phyloP scores from a whole-genome alignment of 2,113 vertebrate species.

The Larimichthys crocea region DNA sequence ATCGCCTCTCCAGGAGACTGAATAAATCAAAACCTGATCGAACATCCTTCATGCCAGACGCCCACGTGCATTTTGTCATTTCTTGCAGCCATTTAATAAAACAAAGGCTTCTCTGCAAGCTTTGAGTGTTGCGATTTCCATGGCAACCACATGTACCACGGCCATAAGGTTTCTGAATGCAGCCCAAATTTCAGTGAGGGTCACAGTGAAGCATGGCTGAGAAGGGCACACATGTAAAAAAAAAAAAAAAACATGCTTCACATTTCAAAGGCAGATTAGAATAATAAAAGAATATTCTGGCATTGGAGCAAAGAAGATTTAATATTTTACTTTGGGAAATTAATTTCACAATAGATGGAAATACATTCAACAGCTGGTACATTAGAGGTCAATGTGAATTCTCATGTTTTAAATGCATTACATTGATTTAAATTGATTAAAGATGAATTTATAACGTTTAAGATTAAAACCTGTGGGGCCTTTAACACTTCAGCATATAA shows the following conservation, averaged over 20 bases:
- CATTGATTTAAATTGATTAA: neutral
- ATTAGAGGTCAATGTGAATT: neutral
- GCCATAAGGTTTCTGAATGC: slow-evolving; percentile 51
- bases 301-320: neutral
- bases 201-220: slow-evolving; percentile 33
- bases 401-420: neutral
- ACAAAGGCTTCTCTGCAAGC: slow-evolving; percentile 70
- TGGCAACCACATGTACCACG: slow-evolving; percentile 75
- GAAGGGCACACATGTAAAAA: slow-evolving; percentile 17
- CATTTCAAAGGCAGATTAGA: slow-evolving; percentile 38
- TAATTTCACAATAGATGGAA: neutral
- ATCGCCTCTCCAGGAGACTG: slow-evolving; percentile 16
- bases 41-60: slow-evolving; percentile 56
- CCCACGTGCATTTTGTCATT: slow-evolving; percentile 62
- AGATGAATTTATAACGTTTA: neutral
- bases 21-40: slow-evolving; percentile 61
- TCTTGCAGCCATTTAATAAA: slow-evolving; percentile 71
- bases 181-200: slow-evolving; percentile 53
- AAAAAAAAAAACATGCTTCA: slow-evolving; percentile 3
- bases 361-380: neutral
- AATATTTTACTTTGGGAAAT: neutral
- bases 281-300: neutral
- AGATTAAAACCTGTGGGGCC: neutral
- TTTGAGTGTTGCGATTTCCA: slow-evolving; percentile 76
- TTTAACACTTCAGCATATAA: neutral